phyloP scores from a whole-genome alignment of 2,888 invertebrate species.

The Caenorhabditis wallacei region DNA sequence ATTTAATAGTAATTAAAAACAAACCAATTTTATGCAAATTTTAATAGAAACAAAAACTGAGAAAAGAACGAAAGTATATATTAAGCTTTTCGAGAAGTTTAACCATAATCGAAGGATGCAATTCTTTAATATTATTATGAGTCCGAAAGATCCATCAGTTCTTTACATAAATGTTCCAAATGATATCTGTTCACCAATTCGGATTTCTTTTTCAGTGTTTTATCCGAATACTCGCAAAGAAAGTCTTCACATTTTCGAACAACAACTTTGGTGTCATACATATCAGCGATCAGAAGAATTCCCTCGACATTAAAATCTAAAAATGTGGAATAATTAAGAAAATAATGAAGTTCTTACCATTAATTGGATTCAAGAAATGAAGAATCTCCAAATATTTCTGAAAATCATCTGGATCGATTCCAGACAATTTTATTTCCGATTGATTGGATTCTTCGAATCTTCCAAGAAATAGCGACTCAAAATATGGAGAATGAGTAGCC shows the following conservation, averaged over 20 bases:
- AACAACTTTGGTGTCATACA: not conserved
- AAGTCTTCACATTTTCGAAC: not conserved
- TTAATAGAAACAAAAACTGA: too few species aligned
- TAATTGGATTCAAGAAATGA: not conserved
- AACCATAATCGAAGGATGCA: too few species aligned
- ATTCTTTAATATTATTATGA: too few species aligned
- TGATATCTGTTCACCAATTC: too few species aligned
- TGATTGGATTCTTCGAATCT: not conserved
- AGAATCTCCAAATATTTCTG: conserved; percentile 1
- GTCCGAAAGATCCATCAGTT: too few species aligned
- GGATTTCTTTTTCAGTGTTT: too few species aligned
- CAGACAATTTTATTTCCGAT: not conserved
- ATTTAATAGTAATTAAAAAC: too few species aligned
- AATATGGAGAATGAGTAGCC: not conserved
- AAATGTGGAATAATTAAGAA: not conserved
- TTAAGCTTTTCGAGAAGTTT: too few species aligned
- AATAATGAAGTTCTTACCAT: not conserved
- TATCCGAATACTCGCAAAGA: too few species aligned
- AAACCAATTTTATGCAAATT: too few species aligned
- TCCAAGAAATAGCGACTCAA: not conserved
- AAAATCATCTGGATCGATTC: not conserved
- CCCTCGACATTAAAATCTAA: not conserved
- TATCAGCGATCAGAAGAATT: not conserved
- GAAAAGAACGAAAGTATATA: too few species aligned
- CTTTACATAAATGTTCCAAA: too few species aligned